These are phyloP conservation scores for Caranx melampygus DNA, from an alignment of 2,113 vertebrate genomes.

Conservation along the genomic window DNA sequence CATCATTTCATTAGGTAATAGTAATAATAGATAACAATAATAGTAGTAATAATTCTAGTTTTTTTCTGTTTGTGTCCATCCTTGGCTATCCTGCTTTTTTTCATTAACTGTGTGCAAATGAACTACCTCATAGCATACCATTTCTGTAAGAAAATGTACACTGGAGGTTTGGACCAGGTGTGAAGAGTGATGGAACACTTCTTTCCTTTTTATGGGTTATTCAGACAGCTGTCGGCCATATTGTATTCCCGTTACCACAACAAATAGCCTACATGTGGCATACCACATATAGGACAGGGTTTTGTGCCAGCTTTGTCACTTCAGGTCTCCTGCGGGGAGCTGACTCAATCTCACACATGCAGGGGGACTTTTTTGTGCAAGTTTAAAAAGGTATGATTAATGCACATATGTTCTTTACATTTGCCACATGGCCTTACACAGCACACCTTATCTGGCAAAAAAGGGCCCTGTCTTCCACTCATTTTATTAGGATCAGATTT, in stretches of 20 bases:
- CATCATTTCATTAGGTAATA: conserved; percentile 5
- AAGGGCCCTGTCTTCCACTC: not conserved
- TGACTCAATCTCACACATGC: not conserved
- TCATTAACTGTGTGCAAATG: conserved; percentile 11
- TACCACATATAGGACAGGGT: conserved; percentile 24
- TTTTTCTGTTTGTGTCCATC: conserved; percentile 6
- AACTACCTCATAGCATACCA: conserved; percentile 1
- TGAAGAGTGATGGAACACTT: conserved; percentile 56
- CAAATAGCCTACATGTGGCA: conserved; percentile 59
- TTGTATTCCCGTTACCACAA: conserved; percentile 68
- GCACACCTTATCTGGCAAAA: not conserved
- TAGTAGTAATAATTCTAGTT: not conserved
- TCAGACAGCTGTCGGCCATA: conserved; percentile 73
- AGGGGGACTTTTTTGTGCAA: not conserved
- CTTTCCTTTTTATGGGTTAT: conserved; percentile 54
- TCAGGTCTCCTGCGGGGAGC: conserved; percentile 8
- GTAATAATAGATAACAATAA: no score
- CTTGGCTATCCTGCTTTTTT: conserved; percentile 1
- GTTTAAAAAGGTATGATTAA: not conserved
- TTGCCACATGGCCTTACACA: not conserved
- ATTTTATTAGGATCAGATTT: conserved; percentile 19
- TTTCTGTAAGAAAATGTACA: conserved; percentile 43
- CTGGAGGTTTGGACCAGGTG: conserved; percentile 59
- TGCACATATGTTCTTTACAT: not conserved
- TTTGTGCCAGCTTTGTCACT: conserved; percentile 59